These are phyloP conservation scores for Proterorhinus semilunaris DNA, from an alignment of 2,113 vertebrate species.

Conservation along the genomic window DNA sequence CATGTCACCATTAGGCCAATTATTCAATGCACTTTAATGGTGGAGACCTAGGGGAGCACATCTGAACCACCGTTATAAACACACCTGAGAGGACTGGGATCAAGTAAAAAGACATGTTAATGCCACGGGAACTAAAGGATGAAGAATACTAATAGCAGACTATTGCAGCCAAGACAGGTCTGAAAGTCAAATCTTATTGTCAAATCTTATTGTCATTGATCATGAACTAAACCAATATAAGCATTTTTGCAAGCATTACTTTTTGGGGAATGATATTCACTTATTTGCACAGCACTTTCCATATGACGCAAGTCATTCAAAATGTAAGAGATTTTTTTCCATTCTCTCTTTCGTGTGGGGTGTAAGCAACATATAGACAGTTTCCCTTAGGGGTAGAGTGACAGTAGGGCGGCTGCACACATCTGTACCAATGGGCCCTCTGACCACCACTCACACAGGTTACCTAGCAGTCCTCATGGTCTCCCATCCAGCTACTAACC, in stretches of 20 bases:
- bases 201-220: slow-evolving; percentile 3
- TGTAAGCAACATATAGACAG: too few relatives aligned
- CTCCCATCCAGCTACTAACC: too few relatives aligned
- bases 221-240: neutral
- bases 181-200: neutral
- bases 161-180: neutral
- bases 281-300: too few relatives aligned
- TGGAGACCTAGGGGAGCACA: slow-evolving; percentile 41
- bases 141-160: slow-evolving; percentile 30
- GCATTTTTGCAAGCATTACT: neutral
- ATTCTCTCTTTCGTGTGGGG: too few relatives aligned
- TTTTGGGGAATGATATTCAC: too few relatives aligned
- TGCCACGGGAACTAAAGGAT: slow-evolving; percentile 27
- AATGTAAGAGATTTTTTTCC: too few relatives aligned
- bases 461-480: too few relatives aligned
- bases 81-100: neutral
- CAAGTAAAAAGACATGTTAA: slow-evolving; percentile 25
- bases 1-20: slow-evolving; percentile 12
- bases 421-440: too few relatives aligned
- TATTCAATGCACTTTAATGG: neutral
- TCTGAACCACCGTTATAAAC: slow-evolving; percentile 25
- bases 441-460: too few relatives aligned
- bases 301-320: too few relatives aligned
- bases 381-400: too few relatives aligned
- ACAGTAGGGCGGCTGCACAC: too few relatives aligned